Base-by-base conservation (phyloP, 2,888 invertebrate genomes). In the Raillietiella orientalis region DNA sequence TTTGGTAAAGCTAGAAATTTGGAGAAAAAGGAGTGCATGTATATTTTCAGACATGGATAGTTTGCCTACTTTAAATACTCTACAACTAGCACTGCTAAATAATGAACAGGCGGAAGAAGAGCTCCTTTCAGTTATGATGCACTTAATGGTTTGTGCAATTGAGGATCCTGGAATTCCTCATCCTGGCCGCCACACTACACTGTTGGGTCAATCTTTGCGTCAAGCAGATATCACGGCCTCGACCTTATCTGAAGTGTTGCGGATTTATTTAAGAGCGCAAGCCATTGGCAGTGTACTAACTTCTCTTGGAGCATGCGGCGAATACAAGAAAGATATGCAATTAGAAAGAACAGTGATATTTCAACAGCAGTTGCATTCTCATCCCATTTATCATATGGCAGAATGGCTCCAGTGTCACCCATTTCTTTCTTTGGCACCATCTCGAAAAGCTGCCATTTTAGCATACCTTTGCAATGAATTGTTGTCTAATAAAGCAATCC, bases 391-490 rank as follows among this genome's bases (percentile, higher is more conserved):
- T 53, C 67, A 64, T 39, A 53, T 74, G 39, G 66, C 72, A 4
- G 66, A 69, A 36, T 58, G 66, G 36, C 55, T 87, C 9, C 62
- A 66, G 29, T 66, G 67, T 43, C 66, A 66, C 34, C 74, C 84
- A 0, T 82, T 77, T 51, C 58, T 77, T 29, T 64, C 79, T 0
- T 52, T 90, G 3, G 67, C 63, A 42, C 62, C 82, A 3, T 69
- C 71, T 0, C 62, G 66, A 35, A 90, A 90, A 44, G 67, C 79
- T 0, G 63, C 69, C 33, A 71, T 87, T 39, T 49, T 90, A 24
- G 72, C 75, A 2, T 82, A 71, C 50, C 56, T 90, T 14, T 87
- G 87, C 50, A 77, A 90, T 47, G 87, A 93, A 46, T 55, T 93
- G 36, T 56, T 90, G 23, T 74, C 79, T 48, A 84, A 82, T 46